A percentile compares a stretch with the other conserved stretches of the same genome.
phyloP scores from a whole-genome alignment of 2,797 vertebrate species.

The Potorous gilbertii region DNA sequence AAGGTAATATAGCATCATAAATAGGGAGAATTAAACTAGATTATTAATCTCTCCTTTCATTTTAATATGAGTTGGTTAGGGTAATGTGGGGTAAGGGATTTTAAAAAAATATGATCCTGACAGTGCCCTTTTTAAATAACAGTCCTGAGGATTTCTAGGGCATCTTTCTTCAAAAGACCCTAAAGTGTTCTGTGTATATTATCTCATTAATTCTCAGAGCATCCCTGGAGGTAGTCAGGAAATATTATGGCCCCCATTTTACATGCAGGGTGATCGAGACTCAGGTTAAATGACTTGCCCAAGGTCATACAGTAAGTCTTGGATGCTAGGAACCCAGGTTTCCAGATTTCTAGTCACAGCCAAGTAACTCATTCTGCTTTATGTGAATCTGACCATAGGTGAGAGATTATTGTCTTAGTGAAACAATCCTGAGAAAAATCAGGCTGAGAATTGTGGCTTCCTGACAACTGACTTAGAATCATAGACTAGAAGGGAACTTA shows the following conservation, averaged over 20 bases:
- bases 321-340: constrained; percentile 27
- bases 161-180: constrained; percentile 70
- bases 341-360: background rate
- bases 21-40: constrained; percentile 33
- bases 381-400: background rate
- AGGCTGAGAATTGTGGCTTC: constrained; percentile 10
- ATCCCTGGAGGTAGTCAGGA: constrained; percentile 53
- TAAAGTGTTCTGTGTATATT: constrained; percentile 59
- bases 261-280: constrained; percentile 58
- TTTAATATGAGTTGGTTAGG: constrained; percentile 62
- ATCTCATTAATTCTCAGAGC: constrained; percentile 73
- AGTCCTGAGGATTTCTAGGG: constrained; percentile 55
- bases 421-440: background rate
- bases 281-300: constrained; percentile 54
- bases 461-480: background rate
- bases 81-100: constrained; percentile 50
- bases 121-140: constrained; percentile 54
- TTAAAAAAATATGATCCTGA: constrained; percentile 61
- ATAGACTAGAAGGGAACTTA: background rate
- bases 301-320: constrained; percentile 21
- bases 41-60: constrained; percentile 57
- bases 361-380: background rate
- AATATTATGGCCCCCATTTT: constrained; percentile 62
- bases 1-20: background rate
- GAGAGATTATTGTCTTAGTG: constrained; percentile 1